Percentiles rank a stretch among this genome's conserved stretches.
Evolutionary conservation across 2,113 vertebrate genomes (phyloP).

Genomic region (Mixornis gularis): DNA sequence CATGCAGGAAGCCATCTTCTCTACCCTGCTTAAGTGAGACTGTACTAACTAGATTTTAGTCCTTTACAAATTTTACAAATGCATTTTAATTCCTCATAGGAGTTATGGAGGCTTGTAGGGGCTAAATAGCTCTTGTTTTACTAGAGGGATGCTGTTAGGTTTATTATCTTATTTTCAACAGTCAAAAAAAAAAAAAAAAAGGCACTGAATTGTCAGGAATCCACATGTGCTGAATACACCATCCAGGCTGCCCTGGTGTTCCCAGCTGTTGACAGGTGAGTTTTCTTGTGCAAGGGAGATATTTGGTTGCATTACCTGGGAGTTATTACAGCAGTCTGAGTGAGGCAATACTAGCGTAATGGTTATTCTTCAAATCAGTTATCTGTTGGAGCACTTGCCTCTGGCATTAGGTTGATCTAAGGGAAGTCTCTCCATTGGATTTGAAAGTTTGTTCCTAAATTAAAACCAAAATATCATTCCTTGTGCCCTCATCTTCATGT

Average conservation of each 20-base stretch:
- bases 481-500: neutral
- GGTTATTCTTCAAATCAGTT: neutral
- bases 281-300: neutral
- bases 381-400: neutral
- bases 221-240: neutral
- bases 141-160: neutral
- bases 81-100: neutral
- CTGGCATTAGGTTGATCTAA: neutral
- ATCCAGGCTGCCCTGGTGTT: neutral
- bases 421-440: neutral
- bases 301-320: neutral
- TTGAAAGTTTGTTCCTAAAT: slow-evolving; percentile 3
- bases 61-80: neutral
- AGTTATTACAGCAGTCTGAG: neutral
- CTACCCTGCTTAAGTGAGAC: neutral
- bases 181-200: neutral
- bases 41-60: neutral
- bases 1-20: neutral
- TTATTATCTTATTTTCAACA: neutral
- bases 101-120: neutral
- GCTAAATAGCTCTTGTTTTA: neutral
- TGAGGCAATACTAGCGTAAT: neutral
- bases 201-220: neutral
- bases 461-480: neutral
- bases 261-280: neutral